Conservation (phyloP, 2,888 invertebrate genomes). For the Temnothorax ravouxi region DNA sequence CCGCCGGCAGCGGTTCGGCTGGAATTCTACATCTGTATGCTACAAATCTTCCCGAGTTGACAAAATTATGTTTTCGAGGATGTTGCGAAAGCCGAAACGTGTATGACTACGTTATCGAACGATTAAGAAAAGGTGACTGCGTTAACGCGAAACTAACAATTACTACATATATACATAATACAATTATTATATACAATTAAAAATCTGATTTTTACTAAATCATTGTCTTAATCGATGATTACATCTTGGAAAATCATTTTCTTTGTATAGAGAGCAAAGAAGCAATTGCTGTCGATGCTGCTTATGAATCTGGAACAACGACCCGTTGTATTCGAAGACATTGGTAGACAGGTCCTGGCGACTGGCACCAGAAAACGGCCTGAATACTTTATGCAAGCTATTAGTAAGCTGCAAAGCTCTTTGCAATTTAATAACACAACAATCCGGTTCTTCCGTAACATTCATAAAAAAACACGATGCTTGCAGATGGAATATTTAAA, state of each 20-base stretch:
- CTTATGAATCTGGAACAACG: conserved; percentile 99
- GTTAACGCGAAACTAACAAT: neutral
- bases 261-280: conserved; percentile 94
- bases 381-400: conserved; percentile 96
- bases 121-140: conserved; percentile 75
- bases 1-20: neutral
- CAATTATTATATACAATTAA: too few species aligned
- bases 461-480: neutral
- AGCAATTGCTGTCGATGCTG: conserved; percentile 98
- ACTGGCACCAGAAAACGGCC: conserved; percentile 97
- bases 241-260: conserved; percentile 21
- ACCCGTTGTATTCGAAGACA: conserved; percentile 99
- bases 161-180: too few species aligned
- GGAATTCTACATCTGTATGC: neutral
- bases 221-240: neutral
- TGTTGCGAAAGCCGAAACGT: conserved; percentile 67
- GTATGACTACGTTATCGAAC: conserved; percentile 5
- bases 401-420: conserved; percentile 88
- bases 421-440: neutral
- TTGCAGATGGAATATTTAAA: conserved; percentile 92
- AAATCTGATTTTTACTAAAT: neutral
- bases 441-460: neutral
- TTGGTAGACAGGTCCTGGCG: conserved; percentile 98
- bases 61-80: conserved; percentile 66
- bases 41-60: neutral